Conservation (phyloP, 1,140 invertebrate genomes). For the Meteorus sp. region DNA sequence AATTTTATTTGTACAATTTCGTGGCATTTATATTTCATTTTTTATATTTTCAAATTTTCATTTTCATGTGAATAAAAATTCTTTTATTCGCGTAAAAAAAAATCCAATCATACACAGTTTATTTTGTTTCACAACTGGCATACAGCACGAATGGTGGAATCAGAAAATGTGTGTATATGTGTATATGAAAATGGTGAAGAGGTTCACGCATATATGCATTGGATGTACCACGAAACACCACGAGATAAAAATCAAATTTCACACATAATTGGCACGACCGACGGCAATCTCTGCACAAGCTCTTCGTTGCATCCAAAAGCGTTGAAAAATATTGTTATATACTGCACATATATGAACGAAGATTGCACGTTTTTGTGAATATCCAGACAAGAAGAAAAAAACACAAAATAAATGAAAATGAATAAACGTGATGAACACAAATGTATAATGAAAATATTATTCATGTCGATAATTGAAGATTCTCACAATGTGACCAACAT, state of each 20-base stretch:
- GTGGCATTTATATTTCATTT: not conserved
- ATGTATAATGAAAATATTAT: too few relatives aligned
- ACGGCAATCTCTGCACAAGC: not conserved
- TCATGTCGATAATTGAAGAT: too few relatives aligned
- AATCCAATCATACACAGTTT: not conserved
- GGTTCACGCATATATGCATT: too few relatives aligned
- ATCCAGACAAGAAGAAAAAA: not conserved
- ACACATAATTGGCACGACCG: constrained; percentile 21
- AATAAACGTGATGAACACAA: too few relatives aligned
- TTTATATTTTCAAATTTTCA: not conserved
- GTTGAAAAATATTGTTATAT: constrained; percentile 3
- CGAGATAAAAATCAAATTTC: constrained; percentile 23
- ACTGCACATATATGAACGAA: not conserved
- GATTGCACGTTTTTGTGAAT: not conserved
- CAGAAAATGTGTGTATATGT: not conserved
- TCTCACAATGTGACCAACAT: too few relatives aligned
- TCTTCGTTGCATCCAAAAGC: not conserved
- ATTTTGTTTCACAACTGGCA: not conserved
- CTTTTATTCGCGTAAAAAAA: not conserved
- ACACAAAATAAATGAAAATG: not conserved
- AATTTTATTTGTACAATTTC: too few relatives aligned
- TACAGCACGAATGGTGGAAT: not conserved
- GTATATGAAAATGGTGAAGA: too few relatives aligned
- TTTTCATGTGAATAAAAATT: not conserved
- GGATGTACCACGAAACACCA: constrained; percentile 4